Conservation (phyloP, 1,140 invertebrate genomes). For the Leptoteleia sp. region DNA sequence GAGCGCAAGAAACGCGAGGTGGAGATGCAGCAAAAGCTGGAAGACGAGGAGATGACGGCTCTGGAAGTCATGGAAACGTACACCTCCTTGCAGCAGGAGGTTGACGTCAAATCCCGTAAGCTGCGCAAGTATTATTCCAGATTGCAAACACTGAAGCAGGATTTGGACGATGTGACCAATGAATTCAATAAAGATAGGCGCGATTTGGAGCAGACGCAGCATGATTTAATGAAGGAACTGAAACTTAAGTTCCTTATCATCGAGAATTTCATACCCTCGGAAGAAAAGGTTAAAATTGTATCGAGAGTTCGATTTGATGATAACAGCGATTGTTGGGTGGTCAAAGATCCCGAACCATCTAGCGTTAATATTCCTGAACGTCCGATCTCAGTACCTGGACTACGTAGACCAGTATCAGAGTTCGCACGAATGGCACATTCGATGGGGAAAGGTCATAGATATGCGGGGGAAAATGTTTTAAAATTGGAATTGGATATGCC, state of each 20-base stretch:
- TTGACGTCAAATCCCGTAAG: slow-evolving; percentile 94
- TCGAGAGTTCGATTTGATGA: slow-evolving; percentile 92
- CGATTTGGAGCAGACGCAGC: slow-evolving; percentile 90
- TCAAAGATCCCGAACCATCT: slow-evolving; percentile 76
- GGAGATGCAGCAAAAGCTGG: slow-evolving; percentile 89
- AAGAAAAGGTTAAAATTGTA: slow-evolving; percentile 92
- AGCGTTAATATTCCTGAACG: slow-evolving; percentile 81
- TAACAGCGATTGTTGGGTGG: slow-evolving; percentile 91
- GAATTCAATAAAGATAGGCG: slow-evolving; percentile 90
- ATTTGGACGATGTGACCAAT: slow-evolving; percentile 91
- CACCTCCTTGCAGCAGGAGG: slow-evolving; percentile 95
- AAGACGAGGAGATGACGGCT: slow-evolving; percentile 94
- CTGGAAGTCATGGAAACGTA: slow-evolving; percentile 98
- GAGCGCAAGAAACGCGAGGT: slow-evolving; percentile 91
- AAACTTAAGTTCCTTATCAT: slow-evolving; percentile 94
- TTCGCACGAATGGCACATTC: slow-evolving; percentile 85
- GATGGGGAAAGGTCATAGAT: slow-evolving; percentile 83
- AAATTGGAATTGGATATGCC: slow-evolving; percentile 91
- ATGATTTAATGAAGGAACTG: slow-evolving; percentile 88
- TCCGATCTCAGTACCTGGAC: slow-evolving; percentile 85
- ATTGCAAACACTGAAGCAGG: slow-evolving; percentile 83
- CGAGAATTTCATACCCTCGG: slow-evolving; percentile 97
- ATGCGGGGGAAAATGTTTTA: slow-evolving; percentile 91
- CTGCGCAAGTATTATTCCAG: slow-evolving; percentile 82
- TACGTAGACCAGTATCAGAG: slow-evolving; percentile 87